phyloP scores from a whole-genome alignment of 2,113 vertebrate genomes.

The Verasper variegatus region DNA sequence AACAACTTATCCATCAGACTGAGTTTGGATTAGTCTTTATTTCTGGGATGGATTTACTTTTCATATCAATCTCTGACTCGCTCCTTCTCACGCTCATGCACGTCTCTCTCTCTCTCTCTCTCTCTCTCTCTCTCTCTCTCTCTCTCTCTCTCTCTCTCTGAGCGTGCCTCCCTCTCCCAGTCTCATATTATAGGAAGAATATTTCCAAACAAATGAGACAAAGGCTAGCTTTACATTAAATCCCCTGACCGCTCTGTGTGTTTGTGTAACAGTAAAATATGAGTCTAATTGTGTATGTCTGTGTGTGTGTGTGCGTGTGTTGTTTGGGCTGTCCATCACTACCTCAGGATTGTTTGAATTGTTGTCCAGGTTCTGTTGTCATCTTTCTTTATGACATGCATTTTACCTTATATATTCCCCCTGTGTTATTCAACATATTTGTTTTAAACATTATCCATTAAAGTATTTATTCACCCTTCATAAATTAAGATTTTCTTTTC shows the following conservation, averaged over 20 bases:
- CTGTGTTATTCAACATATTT: background rate
- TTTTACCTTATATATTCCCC: background rate
- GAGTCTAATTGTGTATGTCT: background rate
- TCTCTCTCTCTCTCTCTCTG: background rate
- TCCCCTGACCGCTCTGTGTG: background rate
- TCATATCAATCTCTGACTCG: conserved; percentile 37
- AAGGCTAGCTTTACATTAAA: background rate
- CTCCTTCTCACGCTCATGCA: conserved; percentile 12
- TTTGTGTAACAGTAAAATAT: background rate
- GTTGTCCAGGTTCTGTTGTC: background rate
- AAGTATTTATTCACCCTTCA: no score
- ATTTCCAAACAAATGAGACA: background rate
- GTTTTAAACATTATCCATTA: no score
- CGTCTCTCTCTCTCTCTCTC: background rate
- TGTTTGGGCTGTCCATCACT: background rate
- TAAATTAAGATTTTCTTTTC: background rate
- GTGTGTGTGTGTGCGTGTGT: background rate
- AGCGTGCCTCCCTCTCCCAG: background rate
- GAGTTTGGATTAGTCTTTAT: conserved; percentile 60
- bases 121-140: background rate
- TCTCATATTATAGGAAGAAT: background rate
- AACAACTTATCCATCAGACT: conserved; percentile 68
- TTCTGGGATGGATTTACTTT: conserved; percentile 53
- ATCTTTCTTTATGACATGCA: background rate
- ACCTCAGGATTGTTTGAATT: background rate